A percentile compares a stretch with the other conserved stretches of the same genome.
Conservation (phyloP, 2,113 vertebrate genomes). For the Psittacus erithacus region DNA sequence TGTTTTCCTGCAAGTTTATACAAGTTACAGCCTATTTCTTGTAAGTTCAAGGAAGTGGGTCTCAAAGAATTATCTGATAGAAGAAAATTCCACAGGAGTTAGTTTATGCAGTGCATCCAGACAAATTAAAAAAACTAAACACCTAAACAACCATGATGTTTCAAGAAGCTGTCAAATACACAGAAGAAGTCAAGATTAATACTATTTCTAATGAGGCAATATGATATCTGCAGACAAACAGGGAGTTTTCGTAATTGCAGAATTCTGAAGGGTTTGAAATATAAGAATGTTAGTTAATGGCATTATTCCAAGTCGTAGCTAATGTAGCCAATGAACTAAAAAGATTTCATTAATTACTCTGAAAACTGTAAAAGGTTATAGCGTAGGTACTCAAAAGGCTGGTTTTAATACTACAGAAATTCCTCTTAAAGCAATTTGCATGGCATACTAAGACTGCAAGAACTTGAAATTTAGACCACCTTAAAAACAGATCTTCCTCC, state of each 20-base stretch:
- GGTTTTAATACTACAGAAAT: neutral
- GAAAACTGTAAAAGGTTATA: neutral
- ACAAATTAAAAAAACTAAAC: neutral
- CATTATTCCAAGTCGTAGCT: neutral
- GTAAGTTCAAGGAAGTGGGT: neutral
- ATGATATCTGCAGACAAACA: neutral
- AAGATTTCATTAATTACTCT: neutral
- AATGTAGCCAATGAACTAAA: neutral
- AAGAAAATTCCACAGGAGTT: neutral
- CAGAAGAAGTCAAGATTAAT: neutral
- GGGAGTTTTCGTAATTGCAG: neutral
- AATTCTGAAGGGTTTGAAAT: neutral
- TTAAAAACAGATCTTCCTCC: neutral
- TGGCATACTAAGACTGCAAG: neutral
- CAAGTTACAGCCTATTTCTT: neutral
- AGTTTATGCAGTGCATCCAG: neutral
- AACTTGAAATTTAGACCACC: neutral
- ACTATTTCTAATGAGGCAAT: neutral
- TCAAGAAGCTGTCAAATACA: neutral
- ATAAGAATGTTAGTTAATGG: neutral
- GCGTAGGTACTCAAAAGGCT: neutral
- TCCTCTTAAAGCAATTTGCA: neutral
- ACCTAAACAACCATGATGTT: rapidly evolving
- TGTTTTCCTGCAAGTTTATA: neutral
- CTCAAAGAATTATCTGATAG: neutral